These are phyloP conservation scores for Raja brachyura DNA, from an alignment of 2,113 vertebrate species.

Conservation along the genomic window DNA sequence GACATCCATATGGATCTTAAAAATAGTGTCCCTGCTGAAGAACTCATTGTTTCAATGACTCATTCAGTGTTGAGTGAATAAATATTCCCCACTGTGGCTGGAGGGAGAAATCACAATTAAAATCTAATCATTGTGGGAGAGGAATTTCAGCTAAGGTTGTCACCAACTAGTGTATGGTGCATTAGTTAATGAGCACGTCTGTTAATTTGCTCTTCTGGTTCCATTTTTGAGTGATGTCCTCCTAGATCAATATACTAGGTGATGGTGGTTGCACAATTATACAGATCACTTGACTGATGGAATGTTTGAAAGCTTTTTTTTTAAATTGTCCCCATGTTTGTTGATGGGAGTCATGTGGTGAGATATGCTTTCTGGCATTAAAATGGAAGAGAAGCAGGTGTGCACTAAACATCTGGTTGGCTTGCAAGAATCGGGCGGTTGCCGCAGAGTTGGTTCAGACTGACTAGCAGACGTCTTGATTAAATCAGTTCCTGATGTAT, in stretches of 20 bases:
- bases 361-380: not conserved
- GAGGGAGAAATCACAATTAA: not conserved
- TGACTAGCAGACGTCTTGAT: not conserved
- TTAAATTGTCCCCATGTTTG: not conserved
- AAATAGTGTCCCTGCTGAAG: not conserved
- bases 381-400: not conserved
- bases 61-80: not conserved
- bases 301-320: not conserved
- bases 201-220: not conserved
- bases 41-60: not conserved
- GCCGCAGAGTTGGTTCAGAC: not conserved
- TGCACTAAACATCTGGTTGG: constrained; percentile 1
- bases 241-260: not conserved
- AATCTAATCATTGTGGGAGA: not conserved
- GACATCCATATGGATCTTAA: not conserved
- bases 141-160: not conserved
- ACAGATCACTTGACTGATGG: not conserved
- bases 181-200: not conserved
- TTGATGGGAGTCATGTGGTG: not conserved
- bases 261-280: not conserved
- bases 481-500: not conserved
- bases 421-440: not conserved
- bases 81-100: not conserved
- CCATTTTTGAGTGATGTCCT: not conserved
- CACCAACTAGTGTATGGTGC: not conserved